Percentiles rank a stretch among this genome's conserved stretches.
phyloP scores from a whole-genome alignment of 2,888 invertebrate genomes.

The Epirrita christyi region DNA sequence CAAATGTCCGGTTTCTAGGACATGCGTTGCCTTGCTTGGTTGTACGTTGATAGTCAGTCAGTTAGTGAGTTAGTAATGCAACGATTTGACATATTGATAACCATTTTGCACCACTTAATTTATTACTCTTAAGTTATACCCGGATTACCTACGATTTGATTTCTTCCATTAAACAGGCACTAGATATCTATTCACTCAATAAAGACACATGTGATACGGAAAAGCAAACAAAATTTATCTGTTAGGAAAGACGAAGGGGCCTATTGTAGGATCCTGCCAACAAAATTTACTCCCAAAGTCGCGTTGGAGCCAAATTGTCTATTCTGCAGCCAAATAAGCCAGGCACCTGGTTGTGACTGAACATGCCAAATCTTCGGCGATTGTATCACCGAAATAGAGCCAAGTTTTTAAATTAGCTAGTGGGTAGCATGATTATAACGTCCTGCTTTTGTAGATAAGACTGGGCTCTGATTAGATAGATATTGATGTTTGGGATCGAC shows the following conservation, averaged over 20 bases:
- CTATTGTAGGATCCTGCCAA: slow-evolving; percentile 45
- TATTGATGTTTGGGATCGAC: too few relatives aligned
- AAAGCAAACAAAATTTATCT: slow-evolving; percentile 18
- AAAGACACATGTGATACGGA: slow-evolving; percentile 5
- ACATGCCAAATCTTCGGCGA: slow-evolving; percentile 50
- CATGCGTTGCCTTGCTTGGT: too few relatives aligned
- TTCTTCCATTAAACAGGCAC: too few relatives aligned
- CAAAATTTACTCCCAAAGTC: slow-evolving; percentile 44
- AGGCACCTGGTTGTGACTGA: slow-evolving; percentile 59
- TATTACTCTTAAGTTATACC: too few relatives aligned
- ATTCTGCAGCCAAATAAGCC: slow-evolving; percentile 56
- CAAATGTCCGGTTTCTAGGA: too few relatives aligned
- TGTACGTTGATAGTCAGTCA: too few relatives aligned
- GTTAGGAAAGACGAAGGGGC: slow-evolving; percentile 8
- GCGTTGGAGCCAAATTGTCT: slow-evolving; percentile 57
- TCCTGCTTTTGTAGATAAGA: neutral
- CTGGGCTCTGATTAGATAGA: neutral
- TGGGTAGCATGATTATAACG: slow-evolving; percentile 10
- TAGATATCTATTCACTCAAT: neutral
- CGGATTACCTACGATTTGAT: too few relatives aligned
- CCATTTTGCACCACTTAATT: too few relatives aligned
- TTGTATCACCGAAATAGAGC: slow-evolving; percentile 46
- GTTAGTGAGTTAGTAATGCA: too few relatives aligned
- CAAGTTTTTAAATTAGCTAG: slow-evolving; percentile 64
- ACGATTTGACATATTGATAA: too few relatives aligned